Conservation (phyloP, 2,113 vertebrate species). For the Oceanites oceanicus region DNA sequence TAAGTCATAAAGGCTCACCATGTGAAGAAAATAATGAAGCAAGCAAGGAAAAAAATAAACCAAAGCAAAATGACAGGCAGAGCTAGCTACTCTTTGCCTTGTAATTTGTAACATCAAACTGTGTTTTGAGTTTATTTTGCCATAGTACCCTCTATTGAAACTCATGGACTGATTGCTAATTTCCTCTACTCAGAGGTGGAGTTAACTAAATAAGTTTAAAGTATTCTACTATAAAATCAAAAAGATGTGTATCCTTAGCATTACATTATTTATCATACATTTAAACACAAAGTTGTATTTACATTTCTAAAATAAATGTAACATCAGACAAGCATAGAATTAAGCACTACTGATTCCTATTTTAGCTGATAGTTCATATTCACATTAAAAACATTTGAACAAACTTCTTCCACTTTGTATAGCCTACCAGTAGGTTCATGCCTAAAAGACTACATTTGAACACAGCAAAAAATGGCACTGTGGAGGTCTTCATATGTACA, state of each 20-base stretch:
- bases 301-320: background rate
- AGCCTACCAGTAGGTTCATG: background rate
- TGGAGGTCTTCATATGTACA: background rate
- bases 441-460: background rate
- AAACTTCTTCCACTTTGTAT: background rate
- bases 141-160: background rate
- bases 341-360: background rate
- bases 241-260: background rate
- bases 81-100: background rate
- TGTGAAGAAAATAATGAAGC: background rate
- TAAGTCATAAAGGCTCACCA: background rate
- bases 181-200: background rate
- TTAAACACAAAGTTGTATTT: background rate
- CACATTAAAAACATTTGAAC: background rate
- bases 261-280: background rate
- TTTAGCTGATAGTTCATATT: background rate
- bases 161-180: background rate
- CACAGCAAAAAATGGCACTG: background rate
- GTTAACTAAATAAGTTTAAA: background rate
- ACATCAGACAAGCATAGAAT: background rate
- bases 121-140: background rate
- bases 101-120: background rate
- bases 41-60: background rate
- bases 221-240: background rate
- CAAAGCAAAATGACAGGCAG: background rate